Percentiles rank a stretch among this genome's conserved stretches.
Evolutionary conservation across 2,113 vertebrate species (phyloP).

Genomic region (Centropus unirufus): DNA sequence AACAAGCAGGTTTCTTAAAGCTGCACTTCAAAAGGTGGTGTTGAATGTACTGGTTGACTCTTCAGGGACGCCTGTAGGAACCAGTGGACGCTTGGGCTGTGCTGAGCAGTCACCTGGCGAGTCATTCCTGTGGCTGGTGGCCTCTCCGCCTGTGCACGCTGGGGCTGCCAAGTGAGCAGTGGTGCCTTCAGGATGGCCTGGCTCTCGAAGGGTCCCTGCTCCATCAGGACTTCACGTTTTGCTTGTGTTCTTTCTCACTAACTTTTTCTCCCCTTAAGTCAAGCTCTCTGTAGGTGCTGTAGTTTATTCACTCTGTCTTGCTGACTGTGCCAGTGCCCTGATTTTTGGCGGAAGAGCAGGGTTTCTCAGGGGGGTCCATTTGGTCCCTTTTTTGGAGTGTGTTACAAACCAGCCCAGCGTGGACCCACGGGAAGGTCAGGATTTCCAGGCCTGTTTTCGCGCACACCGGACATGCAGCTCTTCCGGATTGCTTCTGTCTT

Average conservation of each 20-base stretch:
- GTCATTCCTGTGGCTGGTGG: neutral
- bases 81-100: neutral
- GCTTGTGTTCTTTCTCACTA: neutral
- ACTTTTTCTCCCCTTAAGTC: neutral
- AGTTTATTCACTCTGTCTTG: neutral
- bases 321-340: neutral
- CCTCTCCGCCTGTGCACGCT: neutral
- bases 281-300: neutral
- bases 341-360: neutral
- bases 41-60: conserved; percentile 40
- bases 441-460: neutral
- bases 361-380: neutral
- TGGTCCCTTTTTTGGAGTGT: neutral
- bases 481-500: neutral
- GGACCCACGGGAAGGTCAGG: neutral
- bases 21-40: conserved; percentile 10
- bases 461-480: neutral
- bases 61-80: neutral
- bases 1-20: neutral
- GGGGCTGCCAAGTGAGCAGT: neutral
- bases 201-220: neutral
- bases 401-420: neutral
- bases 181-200: neutral
- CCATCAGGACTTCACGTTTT: neutral
- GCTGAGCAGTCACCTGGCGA: neutral